phyloP scores from a whole-genome alignment of 30 jellyfish, hydroid and myxozoan species.

The Rhopilema esculentum region DNA sequence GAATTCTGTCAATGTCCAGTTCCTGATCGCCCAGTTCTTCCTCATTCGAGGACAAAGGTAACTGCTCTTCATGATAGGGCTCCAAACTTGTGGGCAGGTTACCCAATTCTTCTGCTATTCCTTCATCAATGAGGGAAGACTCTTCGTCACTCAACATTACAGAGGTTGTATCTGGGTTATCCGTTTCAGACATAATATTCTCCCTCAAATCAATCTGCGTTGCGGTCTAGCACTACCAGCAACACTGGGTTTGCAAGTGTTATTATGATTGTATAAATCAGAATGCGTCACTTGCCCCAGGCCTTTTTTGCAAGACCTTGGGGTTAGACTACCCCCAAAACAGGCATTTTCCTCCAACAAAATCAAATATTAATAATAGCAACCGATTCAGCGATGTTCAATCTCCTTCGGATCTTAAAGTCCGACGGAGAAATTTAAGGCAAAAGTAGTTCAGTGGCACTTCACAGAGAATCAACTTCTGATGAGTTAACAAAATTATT shows the following conservation, averaged over 20 bases:
- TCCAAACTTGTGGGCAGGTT: slow-evolving; percentile 4
- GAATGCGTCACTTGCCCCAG: slow-evolving; percentile 46
- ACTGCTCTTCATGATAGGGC: background rate
- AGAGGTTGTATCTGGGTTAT: background rate
- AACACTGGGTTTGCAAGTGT: background rate
- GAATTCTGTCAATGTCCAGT: slow-evolving; percentile 2
- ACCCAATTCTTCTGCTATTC: background rate
- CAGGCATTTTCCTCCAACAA: slow-evolving; percentile 6
- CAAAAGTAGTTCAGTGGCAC: slow-evolving; percentile 1
- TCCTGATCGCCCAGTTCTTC: slow-evolving; percentile 1
- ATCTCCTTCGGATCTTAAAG: background rate
- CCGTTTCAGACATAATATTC: slow-evolving; percentile 5
- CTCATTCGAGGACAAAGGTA: background rate
- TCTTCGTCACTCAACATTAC: background rate
- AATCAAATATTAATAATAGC: background rate
- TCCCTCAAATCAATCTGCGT: background rate
- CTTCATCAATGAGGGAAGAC: slow-evolving; percentile 3
- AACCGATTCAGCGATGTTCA: slow-evolving; percentile 27
- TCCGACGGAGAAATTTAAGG: background rate
- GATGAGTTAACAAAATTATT: no score
- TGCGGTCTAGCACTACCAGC: background rate
- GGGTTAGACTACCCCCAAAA: slow-evolving; percentile 3
- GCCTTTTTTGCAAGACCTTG: slow-evolving; percentile 30
- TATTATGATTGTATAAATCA: background rate
- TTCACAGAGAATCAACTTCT: no score